Percentiles rank a stretch among this genome's conserved stretches.
These are phyloP conservation scores for Baccha elongata DNA, from an alignment of 2,888 invertebrate genomes.

Conservation along the genomic window DNA sequence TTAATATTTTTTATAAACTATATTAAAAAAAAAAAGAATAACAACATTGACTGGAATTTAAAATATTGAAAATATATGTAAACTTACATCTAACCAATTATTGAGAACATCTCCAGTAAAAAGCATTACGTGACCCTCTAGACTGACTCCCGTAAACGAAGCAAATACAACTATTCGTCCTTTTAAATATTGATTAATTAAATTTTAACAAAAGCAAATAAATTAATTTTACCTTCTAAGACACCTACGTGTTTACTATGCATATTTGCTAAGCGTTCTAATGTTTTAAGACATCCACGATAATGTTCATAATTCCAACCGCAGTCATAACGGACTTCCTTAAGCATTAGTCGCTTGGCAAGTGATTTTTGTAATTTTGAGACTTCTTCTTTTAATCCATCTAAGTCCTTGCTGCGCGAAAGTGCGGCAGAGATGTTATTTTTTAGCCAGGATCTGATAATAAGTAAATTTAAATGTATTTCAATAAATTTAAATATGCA, in stretches of 20 bases:
- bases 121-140: constrained; percentile 94
- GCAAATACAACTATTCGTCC: constrained; percentile 93
- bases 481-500: too few species aligned
- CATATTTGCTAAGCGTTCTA: constrained; percentile 89
- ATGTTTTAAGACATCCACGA: constrained; percentile 93
- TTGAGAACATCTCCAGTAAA: constrained; percentile 96
- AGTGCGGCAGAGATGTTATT: constrained; percentile 87
- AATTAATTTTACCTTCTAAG: constrained; percentile 84
- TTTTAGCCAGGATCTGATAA: constrained; percentile 87
- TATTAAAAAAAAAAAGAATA: constrained; percentile 3
- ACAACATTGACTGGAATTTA: background rate
- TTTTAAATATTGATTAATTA: constrained; percentile 80
- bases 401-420: constrained; percentile 86
- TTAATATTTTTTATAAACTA: constrained; percentile 92
- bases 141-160: constrained; percentile 94
- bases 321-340: constrained; percentile 89
- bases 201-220: background rate
- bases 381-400: constrained; percentile 89
- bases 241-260: constrained; percentile 88
- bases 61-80: background rate
- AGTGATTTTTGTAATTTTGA: constrained; percentile 81
- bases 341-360: constrained; percentile 83
- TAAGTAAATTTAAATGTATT: background rate
- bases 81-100: constrained; percentile 95
- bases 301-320: constrained; percentile 95